A percentile compares a stretch with the other conserved stretches of the same genome.
Conservation (phyloP, 2,888 invertebrate genomes). For the Acanthoscelides obtectus region DNA sequence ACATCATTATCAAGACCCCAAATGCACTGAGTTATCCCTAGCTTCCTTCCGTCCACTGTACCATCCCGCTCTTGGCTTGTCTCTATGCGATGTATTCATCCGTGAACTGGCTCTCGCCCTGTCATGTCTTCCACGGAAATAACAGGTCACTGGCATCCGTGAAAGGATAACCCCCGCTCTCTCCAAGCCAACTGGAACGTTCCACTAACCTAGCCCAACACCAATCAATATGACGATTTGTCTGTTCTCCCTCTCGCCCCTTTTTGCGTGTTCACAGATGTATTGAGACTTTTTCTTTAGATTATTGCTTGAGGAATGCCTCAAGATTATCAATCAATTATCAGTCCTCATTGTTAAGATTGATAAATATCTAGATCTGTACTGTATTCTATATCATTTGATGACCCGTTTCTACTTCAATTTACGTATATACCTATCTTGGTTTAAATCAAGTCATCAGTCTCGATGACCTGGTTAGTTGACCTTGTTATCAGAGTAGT, state of each 20-base stretch:
- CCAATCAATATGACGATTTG: background rate
- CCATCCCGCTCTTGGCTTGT: background rate
- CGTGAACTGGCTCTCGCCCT: background rate
- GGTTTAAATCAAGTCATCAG: no score
- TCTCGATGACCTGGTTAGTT: no score
- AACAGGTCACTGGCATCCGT: background rate
- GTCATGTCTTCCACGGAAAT: background rate
- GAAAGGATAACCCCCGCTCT: background rate
- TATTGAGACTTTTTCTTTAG: no score
- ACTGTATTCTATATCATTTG: no score
- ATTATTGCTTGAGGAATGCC: no score
- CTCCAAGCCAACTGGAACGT: background rate
- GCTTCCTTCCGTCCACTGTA: background rate
- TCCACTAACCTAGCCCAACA: background rate
- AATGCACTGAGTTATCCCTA: background rate
- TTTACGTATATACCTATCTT: no score
- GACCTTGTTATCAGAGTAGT: no score
- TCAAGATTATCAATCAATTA: no score
- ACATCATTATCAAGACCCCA: background rate
- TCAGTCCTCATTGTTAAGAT: no score
- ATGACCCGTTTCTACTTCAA: no score
- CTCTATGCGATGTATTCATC: background rate
- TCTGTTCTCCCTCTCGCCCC: background rate
- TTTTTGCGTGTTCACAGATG: background rate
- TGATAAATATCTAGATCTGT: no score